phyloP scores from a whole-genome alignment of 1,140 invertebrate species.

The Anadara kagoshimensis region DNA sequence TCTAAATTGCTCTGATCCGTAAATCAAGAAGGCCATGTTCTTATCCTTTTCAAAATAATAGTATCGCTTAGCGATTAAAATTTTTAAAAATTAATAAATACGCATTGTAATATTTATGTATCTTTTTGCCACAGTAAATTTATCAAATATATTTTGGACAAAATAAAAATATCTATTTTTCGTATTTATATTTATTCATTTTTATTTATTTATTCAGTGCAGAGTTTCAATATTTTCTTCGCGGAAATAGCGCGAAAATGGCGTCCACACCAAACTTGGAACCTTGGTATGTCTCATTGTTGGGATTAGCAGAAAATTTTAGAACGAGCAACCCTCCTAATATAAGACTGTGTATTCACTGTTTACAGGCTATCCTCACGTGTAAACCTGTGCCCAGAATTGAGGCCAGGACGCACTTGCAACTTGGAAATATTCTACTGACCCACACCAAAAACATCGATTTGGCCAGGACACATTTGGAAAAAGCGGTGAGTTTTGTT shows the following conservation, averaged over 20 bases:
- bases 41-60: too few species aligned
- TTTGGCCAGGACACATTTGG: slow-evolving; percentile 92
- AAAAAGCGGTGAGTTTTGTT: slow-evolving; percentile 88
- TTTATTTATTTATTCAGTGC: too few species aligned
- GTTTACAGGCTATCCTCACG: slow-evolving; percentile 95
- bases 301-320: slow-evolving; percentile 97
- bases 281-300: slow-evolving; percentile 95
- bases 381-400: slow-evolving; percentile 94
- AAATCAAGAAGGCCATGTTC: too few species aligned
- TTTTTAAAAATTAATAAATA: too few species aligned
- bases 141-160: too few species aligned
- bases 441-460: slow-evolving; percentile 96
- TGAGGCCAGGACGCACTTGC: slow-evolving; percentile 95
- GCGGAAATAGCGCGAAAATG: slow-evolving; percentile 42
- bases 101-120: too few species aligned
- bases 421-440: slow-evolving; percentile 94
- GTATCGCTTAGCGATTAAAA: too few species aligned
- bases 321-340: slow-evolving; percentile 95
- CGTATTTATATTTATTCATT: too few species aligned
- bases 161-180: too few species aligned
- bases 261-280: slow-evolving; percentile 75
- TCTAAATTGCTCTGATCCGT: too few species aligned
- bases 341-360: slow-evolving; percentile 96
- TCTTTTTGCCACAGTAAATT: too few species aligned
- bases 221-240: too few species aligned